Evolutionary conservation across 2,888 invertebrate species (phyloP), one percentile per base, ranked within the genome.

Genomic region (Sericinus montela): DNA sequence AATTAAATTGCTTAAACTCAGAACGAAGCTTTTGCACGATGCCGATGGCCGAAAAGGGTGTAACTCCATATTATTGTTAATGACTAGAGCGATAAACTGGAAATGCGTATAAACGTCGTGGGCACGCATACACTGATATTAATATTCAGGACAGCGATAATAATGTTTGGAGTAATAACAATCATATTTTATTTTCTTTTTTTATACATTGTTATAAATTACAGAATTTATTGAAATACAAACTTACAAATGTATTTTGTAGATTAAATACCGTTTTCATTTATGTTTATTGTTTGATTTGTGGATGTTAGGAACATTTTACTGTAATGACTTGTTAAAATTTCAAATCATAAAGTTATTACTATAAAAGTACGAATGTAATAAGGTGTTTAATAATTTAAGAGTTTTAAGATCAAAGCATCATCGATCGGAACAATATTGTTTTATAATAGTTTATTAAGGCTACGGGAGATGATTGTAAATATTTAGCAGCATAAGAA

Each of bases 381-480:
- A 13, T 19, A 40, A 41, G 41, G 8, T 32, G 37, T 15, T 13
- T 10, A 44, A n/a, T 39, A 3, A 49, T 43, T 28, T 34, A 32
- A 32, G 15, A 6, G 34, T 23, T 19, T 25, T 8, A 25, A 28
- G 38, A 36, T 45, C 35, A 50, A 30, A 23, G 45, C 40, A 40
- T 44, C 40, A 39, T 45, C 29, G 44, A 44, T 35, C 29, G 3
- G 40, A 45, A 35, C 44, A 43, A 44, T 49, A 43, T 44, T 50
- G 40, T 36, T 37, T 30, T 49, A 23, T 16, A 19, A 10, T 9
- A 43, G 37, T 51, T 51, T 63, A 57, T 46, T 46, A 46, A 19
- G 38, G 63, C 58, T 60, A 54, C 59, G 62, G 60, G 68, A 68
- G 67, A 61, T 72, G 72, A 75, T 76, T 82, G 82, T 83, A 82